These are phyloP conservation scores for Sturnus vulgaris DNA, from an alignment of 2,113 vertebrate species.

Conservation along the genomic window DNA sequence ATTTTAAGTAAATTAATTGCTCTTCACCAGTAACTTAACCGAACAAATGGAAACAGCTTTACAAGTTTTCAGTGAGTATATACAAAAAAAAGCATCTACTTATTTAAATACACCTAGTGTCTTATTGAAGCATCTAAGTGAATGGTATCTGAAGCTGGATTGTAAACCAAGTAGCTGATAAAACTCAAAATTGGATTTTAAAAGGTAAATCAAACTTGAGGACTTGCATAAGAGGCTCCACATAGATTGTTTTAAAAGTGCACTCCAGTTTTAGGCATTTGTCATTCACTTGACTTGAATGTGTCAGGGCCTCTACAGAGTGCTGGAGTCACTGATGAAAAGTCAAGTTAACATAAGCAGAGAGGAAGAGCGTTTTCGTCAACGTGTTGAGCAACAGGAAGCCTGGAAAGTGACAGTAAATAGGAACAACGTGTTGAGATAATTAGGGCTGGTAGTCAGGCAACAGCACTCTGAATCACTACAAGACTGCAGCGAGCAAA, in stretches of 20 bases:
- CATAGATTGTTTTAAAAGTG: neutral
- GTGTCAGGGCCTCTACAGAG: neutral
- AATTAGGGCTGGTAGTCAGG: conserved; percentile 59
- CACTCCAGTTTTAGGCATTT: neutral
- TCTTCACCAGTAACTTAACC: neutral
- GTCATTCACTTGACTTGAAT: neutral
- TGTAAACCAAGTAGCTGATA: neutral
- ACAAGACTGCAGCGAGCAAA: conserved; percentile 26
- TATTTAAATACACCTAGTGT: neutral
- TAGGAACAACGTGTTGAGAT: conserved; percentile 65
- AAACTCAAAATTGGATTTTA: neutral
- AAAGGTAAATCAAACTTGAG: neutral
- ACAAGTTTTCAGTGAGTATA: neutral
- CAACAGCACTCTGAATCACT: conserved; percentile 58
- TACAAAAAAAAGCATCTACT: neutral
- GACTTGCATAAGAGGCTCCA: neutral
- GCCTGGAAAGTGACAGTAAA: conserved; percentile 65
- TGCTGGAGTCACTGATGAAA: neutral
- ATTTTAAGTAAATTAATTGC: neutral
- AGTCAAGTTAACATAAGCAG: conserved; percentile 6
- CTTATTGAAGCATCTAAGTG: neutral
- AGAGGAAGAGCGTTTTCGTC: conserved; percentile 13
- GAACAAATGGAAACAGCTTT: neutral
- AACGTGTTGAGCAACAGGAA: conserved; percentile 64
- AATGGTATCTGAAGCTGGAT: neutral